These are phyloP conservation scores for Larimichthys crocea DNA, from an alignment of 2,113 vertebrate genomes.

Conservation along the genomic window DNA sequence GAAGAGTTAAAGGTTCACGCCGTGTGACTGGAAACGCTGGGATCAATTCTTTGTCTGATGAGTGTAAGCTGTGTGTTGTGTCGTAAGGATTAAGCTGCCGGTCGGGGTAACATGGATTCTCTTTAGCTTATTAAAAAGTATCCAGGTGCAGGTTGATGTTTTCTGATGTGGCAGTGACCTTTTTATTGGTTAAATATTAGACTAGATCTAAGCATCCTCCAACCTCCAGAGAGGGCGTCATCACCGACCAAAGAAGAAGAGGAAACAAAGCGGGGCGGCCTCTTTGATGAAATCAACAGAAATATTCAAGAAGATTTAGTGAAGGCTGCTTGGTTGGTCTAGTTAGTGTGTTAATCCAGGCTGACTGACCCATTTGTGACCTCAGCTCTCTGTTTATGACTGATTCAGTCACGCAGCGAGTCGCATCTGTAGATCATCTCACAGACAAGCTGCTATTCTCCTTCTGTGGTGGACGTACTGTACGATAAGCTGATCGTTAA, in stretches of 20 bases:
- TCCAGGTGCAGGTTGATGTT: background rate
- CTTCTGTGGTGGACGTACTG: too few species aligned
- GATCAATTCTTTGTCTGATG: background rate
- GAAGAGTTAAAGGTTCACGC: background rate
- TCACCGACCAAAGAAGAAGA: background rate
- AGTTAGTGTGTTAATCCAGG: too few species aligned
- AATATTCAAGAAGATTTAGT: too few species aligned
- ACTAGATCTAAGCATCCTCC: too few species aligned
- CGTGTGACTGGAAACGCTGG: background rate
- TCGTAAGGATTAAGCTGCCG: constrained; percentile 17
- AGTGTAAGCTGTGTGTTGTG: background rate
- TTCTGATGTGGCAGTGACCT: background rate
- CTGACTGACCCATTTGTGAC: too few species aligned
- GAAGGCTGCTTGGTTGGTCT: too few species aligned
- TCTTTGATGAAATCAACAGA: too few species aligned
- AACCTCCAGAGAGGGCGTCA: background rate
- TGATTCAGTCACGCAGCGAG: too few species aligned
- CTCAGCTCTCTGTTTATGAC: too few species aligned
- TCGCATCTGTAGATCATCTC: too few species aligned
- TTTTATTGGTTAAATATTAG: background rate
- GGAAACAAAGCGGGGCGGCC: background rate
- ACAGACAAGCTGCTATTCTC: too few species aligned
- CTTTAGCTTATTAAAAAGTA: constrained; percentile 13
- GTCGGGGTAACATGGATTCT: background rate
- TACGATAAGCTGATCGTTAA: too few species aligned